Conservation (phyloP, 2,113 vertebrate genomes). For the Arvicanthis niloticus region DNA sequence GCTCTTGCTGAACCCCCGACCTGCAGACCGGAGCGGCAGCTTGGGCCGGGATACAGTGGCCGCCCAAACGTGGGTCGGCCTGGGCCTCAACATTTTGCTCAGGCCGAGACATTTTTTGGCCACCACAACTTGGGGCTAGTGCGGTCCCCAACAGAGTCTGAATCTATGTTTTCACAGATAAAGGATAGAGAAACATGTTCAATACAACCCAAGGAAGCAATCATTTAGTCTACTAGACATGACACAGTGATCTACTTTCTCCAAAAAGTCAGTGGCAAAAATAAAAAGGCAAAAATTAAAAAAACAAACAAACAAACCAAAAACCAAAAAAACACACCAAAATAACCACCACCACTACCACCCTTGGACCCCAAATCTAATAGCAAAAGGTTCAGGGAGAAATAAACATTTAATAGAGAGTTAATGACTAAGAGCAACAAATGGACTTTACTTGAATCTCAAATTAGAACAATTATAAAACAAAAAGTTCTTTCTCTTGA, state of each 20-base stretch:
- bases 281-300: neutral
- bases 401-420: constrained; percentile 54
- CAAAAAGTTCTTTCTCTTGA: constrained; percentile 52
- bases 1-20: no score
- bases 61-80: no score
- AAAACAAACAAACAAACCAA: neutral
- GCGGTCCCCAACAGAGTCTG: no score
- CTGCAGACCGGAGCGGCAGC: no score
- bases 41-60: no score
- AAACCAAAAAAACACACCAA: neutral
- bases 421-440: constrained; percentile 37
- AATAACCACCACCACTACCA: neutral
- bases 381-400: neutral
- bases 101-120: no score
- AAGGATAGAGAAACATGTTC: constrained; percentile 31
- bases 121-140: no score
- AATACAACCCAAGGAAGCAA: neutral
- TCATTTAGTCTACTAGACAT: neutral
- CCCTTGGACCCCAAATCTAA: neutral
- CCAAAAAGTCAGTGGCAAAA: constrained; percentile 34
- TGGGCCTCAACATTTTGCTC: no score
- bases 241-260: constrained; percentile 25
- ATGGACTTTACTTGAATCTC: constrained; percentile 15
- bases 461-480: constrained; percentile 39
- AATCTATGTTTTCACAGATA: constrained; percentile 9